Conservation (phyloP, 2,888 invertebrate genomes). For the Thysanoteuthis rhombus region DNA sequence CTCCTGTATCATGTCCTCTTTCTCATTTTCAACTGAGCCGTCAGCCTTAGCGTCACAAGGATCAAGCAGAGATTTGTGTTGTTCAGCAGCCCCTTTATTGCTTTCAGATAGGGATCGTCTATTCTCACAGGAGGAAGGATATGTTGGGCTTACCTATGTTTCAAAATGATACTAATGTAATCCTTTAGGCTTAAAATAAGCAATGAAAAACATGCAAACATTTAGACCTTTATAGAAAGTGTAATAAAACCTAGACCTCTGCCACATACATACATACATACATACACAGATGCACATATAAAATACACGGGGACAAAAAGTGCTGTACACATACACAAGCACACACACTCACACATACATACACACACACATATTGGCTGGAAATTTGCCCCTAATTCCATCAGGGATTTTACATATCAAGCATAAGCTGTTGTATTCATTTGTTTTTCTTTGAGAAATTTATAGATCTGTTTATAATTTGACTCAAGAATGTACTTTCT, state of each 20-base stretch:
- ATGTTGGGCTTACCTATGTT: constrained; percentile 78
- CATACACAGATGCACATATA: neutral
- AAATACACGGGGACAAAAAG: neutral
- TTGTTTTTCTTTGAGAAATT: neutral
- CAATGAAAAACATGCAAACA: constrained; percentile 19
- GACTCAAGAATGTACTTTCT: neutral
- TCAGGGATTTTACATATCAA: neutral
- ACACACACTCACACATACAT: neutral
- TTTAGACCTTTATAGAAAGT: neutral
- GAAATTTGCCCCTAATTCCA: neutral
- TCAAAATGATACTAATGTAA: constrained; percentile 66
- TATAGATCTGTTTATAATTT: neutral
- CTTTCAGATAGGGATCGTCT: constrained; percentile 48
- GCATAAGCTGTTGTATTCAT: neutral
- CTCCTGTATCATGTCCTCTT: constrained; percentile 60
- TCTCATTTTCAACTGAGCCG: constrained; percentile 71
- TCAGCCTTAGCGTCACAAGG: constrained; percentile 56
- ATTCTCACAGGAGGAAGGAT: constrained; percentile 48
- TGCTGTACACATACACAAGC: neutral
- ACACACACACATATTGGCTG: neutral
- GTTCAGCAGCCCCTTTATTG: constrained; percentile 66
- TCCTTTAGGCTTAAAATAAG: constrained; percentile 65
- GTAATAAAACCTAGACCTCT: neutral
- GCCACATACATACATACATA: neutral
- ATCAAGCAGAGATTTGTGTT: constrained; percentile 40